phyloP scores from a whole-genome alignment of 2,113 vertebrate genomes.

The Pontoporia blainvillei region DNA sequence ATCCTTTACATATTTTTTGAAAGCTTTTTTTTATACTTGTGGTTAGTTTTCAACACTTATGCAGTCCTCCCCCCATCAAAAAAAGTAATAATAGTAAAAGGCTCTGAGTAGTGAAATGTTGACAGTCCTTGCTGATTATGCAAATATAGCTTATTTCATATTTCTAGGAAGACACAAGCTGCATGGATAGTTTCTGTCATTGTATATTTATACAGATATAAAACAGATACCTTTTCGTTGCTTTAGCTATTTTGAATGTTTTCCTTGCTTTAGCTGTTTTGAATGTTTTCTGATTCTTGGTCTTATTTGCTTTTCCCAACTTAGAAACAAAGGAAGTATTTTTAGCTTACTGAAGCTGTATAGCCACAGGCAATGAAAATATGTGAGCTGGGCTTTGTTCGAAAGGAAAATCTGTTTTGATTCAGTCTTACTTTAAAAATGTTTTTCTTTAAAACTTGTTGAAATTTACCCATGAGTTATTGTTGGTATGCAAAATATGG shows the following conservation, averaged over 20 bases:
- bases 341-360: conserved; percentile 48
- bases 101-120: neutral
- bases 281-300: conserved; percentile 34
- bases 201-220: neutral
- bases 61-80: neutral
- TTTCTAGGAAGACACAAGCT: neutral
- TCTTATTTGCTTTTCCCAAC: conserved; percentile 45
- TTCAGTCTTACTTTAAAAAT: neutral
- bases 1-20: neutral
- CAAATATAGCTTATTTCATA: conserved; percentile 3
- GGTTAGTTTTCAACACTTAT: conserved; percentile 1
- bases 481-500: neutral
- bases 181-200: neutral
- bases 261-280: conserved; percentile 38
- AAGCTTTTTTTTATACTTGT: neutral
- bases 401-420: conserved; percentile 46
- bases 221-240: conserved; percentile 44
- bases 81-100: neutral
- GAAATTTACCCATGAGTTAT: neutral
- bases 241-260: conserved; percentile 37
- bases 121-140: conserved; percentile 8
- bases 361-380: conserved; percentile 51
- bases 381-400: conserved; percentile 35
- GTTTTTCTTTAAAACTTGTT: neutral
- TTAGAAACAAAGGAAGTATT: conserved; percentile 64